A percentile compares a stretch with the other conserved stretches of the same genome.
These are phyloP conservation scores for Cephus spinipes DNA, from an alignment of 2,888 invertebrate genomes.

Conservation along the genomic window DNA sequence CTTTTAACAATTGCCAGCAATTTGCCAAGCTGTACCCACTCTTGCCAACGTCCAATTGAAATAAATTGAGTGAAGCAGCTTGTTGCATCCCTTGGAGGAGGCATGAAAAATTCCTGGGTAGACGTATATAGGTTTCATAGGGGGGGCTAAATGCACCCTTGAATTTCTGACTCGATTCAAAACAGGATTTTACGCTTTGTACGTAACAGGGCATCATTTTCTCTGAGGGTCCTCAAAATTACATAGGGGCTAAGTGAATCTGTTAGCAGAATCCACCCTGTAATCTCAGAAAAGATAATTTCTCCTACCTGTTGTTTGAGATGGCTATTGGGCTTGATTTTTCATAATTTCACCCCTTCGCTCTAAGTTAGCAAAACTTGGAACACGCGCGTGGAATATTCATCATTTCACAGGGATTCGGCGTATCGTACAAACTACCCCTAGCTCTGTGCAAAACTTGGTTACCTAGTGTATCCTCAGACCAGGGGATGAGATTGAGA, in stretches of 20 bases:
- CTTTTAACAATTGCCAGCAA: background rate
- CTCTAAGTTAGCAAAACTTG: background rate
- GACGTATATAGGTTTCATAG: background rate
- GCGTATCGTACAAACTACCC: background rate
- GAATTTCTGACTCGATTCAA: background rate
- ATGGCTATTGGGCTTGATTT: background rate
- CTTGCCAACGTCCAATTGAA: background rate
- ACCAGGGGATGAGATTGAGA: background rate
- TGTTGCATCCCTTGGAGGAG: background rate
- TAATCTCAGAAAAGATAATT: background rate
- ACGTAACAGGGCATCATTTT: background rate
- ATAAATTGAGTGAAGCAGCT: background rate
- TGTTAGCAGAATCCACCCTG: background rate
- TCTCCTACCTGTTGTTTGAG: too few relatives aligned
- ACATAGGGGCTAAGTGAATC: background rate
- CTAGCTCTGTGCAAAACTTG: background rate
- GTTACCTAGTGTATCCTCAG: background rate
- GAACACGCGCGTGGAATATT: background rate
- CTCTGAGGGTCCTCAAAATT: background rate
- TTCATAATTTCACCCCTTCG: background rate
- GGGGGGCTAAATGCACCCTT: background rate
- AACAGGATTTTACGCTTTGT: background rate
- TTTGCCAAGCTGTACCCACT: background rate
- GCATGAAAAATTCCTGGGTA: background rate
- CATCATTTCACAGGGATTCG: background rate